A percentile compares a stretch with the other conserved stretches of the same genome.
Evolutionary conservation across 2,888 invertebrate species (phyloP).

Genomic region (Drosophila hamatofila): DNA sequence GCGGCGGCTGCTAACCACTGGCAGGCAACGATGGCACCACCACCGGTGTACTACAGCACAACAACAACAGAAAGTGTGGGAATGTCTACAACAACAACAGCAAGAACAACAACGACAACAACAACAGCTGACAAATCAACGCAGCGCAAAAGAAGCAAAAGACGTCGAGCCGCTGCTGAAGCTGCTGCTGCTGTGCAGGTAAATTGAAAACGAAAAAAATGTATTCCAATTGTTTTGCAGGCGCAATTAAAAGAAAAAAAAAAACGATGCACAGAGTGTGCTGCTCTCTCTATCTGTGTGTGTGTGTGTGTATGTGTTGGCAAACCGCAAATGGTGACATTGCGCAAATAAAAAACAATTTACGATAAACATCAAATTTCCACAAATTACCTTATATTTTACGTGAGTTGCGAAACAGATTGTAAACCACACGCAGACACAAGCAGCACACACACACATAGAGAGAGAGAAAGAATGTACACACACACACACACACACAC

Average conservation of each 20-base stretch:
- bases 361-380: conserved; percentile 85
- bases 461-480: not conserved
- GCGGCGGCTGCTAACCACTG: not conserved
- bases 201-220: conserved; percentile 62
- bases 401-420: conserved; percentile 84
- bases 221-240: conserved; percentile 68
- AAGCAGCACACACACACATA: conserved; percentile 21
- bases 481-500: conserved; percentile 14
- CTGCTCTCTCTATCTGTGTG: conserved; percentile 15
- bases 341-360: conserved; percentile 84
- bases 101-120: conserved; percentile 1
- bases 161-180: conserved; percentile 4
- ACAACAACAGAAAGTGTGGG: not conserved
- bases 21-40: not conserved
- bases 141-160: not conserved
- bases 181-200: conserved; percentile 50
- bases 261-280: not conserved
- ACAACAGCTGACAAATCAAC: conserved; percentile 6
- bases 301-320: conserved; percentile 50
- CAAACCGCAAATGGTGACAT: conserved; percentile 81
- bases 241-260: conserved; percentile 58
- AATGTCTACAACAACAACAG: not conserved
- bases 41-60: not conserved
- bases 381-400: conserved; percentile 85
- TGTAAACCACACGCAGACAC: conserved; percentile 76